phyloP scores from a whole-genome alignment of 1,140 invertebrate species.

The Cephus cinctus region DNA sequence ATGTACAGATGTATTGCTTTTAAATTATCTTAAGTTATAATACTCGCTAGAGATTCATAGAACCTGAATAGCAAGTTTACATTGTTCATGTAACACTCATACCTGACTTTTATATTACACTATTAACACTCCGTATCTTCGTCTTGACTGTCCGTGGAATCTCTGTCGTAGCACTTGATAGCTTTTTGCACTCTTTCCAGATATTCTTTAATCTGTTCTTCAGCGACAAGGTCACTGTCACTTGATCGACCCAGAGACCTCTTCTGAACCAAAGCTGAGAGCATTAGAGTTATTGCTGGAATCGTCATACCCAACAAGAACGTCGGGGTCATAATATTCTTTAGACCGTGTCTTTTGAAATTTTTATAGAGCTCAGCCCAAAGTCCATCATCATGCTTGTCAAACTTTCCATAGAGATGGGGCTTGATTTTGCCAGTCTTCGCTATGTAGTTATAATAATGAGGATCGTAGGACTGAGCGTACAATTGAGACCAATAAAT shows the following conservation, averaged over 20 bases:
- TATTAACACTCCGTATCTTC: slow-evolving; percentile 17
- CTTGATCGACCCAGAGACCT: slow-evolving; percentile 36
- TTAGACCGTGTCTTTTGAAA: slow-evolving; percentile 48
- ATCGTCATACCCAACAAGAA: slow-evolving; percentile 48
- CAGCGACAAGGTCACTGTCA: slow-evolving; percentile 17
- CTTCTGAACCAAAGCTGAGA: slow-evolving; percentile 44
- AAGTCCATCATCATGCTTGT: slow-evolving; percentile 32
- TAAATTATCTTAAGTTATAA: too few relatives aligned
- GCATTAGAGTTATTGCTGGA: slow-evolving; percentile 47
- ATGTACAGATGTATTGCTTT: too few relatives aligned
- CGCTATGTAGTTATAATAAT: slow-evolving; percentile 50
- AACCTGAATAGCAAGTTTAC: too few relatives aligned
- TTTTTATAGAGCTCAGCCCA: slow-evolving; percentile 40
- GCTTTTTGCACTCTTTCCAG: slow-evolving; percentile 33
- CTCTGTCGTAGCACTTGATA: slow-evolving; percentile 32
- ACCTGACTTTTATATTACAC: too few relatives aligned
- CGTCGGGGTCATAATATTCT: slow-evolving; percentile 49
- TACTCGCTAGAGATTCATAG: too few relatives aligned
- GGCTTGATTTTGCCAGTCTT: slow-evolving; percentile 49
- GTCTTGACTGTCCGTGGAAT: slow-evolving; percentile 15
- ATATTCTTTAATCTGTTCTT: slow-evolving; percentile 38
- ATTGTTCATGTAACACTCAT: too few relatives aligned
- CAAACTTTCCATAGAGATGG: slow-evolving; percentile 43
- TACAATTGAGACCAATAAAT: slow-evolving; percentile 47
- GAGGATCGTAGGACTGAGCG: slow-evolving; percentile 48